Evolutionary conservation across 2,797 vertebrate species (phyloP).

Genomic region (Chloroceryle amazona): DNA sequence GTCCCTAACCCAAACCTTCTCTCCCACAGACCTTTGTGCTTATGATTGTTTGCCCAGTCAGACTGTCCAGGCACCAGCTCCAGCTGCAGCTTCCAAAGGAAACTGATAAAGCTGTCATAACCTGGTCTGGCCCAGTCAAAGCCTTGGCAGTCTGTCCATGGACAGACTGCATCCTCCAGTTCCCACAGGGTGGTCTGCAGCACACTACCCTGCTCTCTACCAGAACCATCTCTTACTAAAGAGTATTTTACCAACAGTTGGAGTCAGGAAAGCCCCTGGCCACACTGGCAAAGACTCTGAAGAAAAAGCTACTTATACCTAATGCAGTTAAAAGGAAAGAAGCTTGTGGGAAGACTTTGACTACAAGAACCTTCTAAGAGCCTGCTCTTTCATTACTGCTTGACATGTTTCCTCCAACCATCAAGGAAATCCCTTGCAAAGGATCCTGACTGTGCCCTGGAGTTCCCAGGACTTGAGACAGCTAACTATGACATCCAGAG

Average conservation of each 20-base stretch:
- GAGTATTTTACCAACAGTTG: background rate
- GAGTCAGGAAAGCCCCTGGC: background rate
- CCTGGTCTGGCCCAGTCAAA: background rate
- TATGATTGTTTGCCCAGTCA: background rate
- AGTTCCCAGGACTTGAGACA: background rate
- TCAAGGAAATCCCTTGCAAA: background rate
- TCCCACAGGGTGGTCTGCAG: background rate
- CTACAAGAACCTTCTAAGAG: background rate
- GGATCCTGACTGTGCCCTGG: background rate
- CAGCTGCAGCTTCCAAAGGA: background rate
- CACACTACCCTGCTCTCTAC: background rate
- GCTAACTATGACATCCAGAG: background rate
- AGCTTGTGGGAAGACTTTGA: background rate
- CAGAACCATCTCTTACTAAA: background rate
- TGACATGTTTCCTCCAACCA: background rate
- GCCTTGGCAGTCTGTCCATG: rapidly evolving
- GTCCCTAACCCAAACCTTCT: background rate
- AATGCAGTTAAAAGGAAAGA: background rate
- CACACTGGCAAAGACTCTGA: background rate
- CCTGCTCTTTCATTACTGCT: background rate
- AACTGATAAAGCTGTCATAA: background rate
- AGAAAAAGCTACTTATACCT: background rate
- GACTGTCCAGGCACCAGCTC: background rate
- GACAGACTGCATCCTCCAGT: background rate
- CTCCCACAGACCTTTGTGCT: background rate